phyloP scores from a whole-genome alignment of 2,888 invertebrate species.

The Pseudolycoriella hygida region DNA sequence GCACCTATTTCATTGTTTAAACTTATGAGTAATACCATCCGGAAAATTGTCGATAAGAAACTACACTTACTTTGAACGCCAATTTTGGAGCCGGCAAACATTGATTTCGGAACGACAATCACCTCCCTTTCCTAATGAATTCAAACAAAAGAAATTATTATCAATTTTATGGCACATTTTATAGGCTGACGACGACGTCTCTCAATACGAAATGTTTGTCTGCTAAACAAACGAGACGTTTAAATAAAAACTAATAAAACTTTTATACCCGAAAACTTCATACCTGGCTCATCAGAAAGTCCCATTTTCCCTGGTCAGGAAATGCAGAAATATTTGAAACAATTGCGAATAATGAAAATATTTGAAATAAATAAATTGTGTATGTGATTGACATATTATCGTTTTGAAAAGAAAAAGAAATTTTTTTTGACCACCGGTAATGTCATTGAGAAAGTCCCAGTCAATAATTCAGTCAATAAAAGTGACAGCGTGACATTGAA shows the following conservation, averaged over 20 bases:
- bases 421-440: too few relatives aligned
- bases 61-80: conserved; percentile 31
- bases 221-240: conserved; percentile 8
- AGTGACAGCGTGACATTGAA: too few relatives aligned
- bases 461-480: too few relatives aligned
- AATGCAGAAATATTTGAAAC: conserved; percentile 20
- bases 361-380: not conserved
- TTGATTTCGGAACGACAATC: conserved; percentile 38
- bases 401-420: too few relatives aligned
- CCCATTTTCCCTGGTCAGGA: conserved; percentile 50
- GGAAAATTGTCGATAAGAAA: not conserved
- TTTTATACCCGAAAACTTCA: too few relatives aligned
- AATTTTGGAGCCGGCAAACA: conserved; percentile 53
- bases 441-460: too few relatives aligned
- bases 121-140: conserved; percentile 31
- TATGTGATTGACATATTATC: not conserved
- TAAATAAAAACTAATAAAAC: not conserved
- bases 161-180: not conserved
- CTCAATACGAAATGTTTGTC: conserved; percentile 9
- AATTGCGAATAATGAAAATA: conserved; percentile 1
- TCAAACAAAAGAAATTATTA: conserved; percentile 5
- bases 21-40: too few relatives aligned
- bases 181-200: conserved; percentile 6
- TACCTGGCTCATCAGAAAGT: conserved; percentile 39
- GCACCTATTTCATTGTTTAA: too few relatives aligned